Evolutionary conservation across 2,797 vertebrate genomes (phyloP).

Genomic region (Oophaga sylvatica): DNA sequence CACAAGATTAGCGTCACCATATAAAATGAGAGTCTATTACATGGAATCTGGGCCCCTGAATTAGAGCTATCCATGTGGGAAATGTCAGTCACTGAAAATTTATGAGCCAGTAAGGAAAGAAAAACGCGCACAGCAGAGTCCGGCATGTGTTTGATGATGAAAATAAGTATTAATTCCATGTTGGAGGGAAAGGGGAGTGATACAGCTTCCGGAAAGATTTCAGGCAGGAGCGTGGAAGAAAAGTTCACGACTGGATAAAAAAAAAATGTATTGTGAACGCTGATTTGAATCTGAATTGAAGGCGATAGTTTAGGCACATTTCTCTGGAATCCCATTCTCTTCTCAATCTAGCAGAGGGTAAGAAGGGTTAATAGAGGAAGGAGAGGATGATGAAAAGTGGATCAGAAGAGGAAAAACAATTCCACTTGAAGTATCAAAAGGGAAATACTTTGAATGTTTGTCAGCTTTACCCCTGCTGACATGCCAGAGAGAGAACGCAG

Average conservation of each 20-base stretch:
- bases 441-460: conserved; percentile 10
- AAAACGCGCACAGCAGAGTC: conserved; percentile 45
- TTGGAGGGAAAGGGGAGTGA: background rate
- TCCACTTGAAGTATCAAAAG: conserved; percentile 33
- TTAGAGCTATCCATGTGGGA: conserved; percentile 56
- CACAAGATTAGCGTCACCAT: conserved; percentile 60
- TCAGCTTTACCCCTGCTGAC: conserved; percentile 38
- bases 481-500: conserved; percentile 8
- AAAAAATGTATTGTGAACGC: conserved; percentile 13
- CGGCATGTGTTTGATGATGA: conserved; percentile 30
- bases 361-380: background rate
- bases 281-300: conserved; percentile 3
- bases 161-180: conserved; percentile 27
- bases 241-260: background rate
- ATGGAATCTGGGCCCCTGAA: conserved; percentile 55
- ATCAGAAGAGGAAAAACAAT: conserved; percentile 16
- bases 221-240: background rate
- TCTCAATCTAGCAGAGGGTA: background rate
- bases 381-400: background rate
- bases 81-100: conserved; percentile 58
- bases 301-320: background rate
- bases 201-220: background rate
- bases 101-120: conserved; percentile 23
- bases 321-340: background rate
- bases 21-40: conserved; percentile 55